Percentiles rank a stretch among this genome's conserved stretches.
Conservation (phyloP, 2,888 invertebrate species). For the Amphipyra berbera region DNA sequence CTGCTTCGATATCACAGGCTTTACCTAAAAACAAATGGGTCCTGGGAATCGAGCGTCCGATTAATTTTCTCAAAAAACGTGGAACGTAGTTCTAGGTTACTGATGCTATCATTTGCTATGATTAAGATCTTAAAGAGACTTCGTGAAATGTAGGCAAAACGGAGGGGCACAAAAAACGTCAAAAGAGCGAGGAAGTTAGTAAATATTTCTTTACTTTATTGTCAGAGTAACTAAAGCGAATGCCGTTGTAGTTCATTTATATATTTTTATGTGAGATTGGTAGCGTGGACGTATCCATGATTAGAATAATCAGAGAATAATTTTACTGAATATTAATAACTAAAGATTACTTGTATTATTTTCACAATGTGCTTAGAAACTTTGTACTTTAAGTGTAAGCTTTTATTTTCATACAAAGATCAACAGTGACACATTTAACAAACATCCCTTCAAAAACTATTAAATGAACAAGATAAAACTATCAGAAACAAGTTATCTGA, state of each 20-base stretch:
- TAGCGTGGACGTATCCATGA: no score
- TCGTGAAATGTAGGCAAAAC: conserved; percentile 6
- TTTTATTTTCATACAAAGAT: background rate
- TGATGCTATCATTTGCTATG: conserved; percentile 10
- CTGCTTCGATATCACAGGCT: no score
- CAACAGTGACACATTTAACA: background rate
- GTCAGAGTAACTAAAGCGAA: no score
- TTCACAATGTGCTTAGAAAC: background rate
- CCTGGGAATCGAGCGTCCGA: background rate
- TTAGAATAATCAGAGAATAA: no score
- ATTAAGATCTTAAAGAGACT: background rate
- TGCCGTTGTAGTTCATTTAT: no score
- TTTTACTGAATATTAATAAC: no score
- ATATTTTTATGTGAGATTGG: no score
- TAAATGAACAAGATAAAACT: conserved; percentile 10
- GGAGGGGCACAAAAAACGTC: background rate
- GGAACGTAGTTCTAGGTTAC: background rate
- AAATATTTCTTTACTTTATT: no score
- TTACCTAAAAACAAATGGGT: conserved; percentile 9
- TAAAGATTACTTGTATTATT: background rate
- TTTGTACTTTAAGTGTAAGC: background rate
- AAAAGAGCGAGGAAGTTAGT: background rate
- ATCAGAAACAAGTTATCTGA: conserved; percentile 35
- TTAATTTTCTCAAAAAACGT: conserved; percentile 11
- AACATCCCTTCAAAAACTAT: background rate